Percentiles rank a stretch among this genome's conserved stretches.
Conservation (phyloP, 2,113 vertebrate species). For the Lanius collurio region DNA sequence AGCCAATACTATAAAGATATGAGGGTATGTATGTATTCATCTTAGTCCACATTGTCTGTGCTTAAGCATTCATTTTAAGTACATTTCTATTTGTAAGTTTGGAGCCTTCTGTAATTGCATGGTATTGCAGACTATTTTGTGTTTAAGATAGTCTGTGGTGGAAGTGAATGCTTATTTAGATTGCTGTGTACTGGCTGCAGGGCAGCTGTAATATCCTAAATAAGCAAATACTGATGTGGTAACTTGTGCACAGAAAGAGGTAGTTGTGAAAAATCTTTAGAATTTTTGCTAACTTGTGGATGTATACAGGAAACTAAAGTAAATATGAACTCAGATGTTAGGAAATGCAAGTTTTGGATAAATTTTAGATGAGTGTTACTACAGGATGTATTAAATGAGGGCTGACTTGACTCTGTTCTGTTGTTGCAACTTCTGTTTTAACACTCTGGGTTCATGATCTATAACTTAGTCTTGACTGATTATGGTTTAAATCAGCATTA, state of each 20-base stretch:
- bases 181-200: not conserved
- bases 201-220: not conserved
- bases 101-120: not conserved
- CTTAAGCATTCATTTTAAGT: not conserved
- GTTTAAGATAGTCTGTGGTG: not conserved
- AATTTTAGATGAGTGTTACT: not conserved
- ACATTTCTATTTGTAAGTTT: not conserved
- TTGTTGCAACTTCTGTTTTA: not conserved
- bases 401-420: not conserved
- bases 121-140: not conserved
- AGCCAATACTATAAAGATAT: not conserved
- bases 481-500: not conserved
- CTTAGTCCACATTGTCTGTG: not conserved
- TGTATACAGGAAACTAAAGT: not conserved
- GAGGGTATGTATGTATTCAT: not conserved
- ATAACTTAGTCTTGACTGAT: not conserved
- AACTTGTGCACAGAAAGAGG: not conserved
- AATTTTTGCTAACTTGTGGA: not conserved
- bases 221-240: not conserved
- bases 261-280: not conserved
- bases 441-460: not conserved
- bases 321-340: not conserved
- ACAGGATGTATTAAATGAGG: not conserved
- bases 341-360: not conserved
- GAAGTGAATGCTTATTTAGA: not conserved